A percentile compares a stretch with the other conserved stretches of the same genome.
phyloP scores from a whole-genome alignment of 2,113 vertebrate genomes.

The Apodemus sylvaticus region DNA sequence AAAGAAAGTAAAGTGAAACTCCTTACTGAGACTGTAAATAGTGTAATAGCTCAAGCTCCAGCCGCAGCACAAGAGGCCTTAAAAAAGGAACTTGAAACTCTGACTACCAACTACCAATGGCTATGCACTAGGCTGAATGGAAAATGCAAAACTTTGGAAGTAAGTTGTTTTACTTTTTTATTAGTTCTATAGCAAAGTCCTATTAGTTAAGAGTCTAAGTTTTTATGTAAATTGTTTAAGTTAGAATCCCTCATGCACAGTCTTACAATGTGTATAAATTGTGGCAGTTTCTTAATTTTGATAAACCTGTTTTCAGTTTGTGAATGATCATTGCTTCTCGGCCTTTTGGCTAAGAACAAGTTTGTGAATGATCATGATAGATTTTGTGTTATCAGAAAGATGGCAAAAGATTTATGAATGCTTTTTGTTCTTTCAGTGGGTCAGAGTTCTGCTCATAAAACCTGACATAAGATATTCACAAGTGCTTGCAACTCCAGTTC shows the following conservation, averaged over 20 bases:
- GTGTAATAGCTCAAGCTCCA: constrained; percentile 94
- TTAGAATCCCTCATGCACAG: neutral
- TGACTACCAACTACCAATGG: constrained; percentile 94
- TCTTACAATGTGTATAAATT: neutral
- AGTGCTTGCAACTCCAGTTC: neutral
- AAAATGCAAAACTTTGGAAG: constrained; percentile 98
- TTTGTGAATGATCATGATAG: neutral
- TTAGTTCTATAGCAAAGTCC: neutral
- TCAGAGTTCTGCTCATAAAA: neutral
- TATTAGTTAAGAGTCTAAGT: neutral
- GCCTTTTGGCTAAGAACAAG: too few relatives aligned
- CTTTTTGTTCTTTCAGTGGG: neutral
- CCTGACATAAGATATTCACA: neutral
- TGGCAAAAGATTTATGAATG: neutral
- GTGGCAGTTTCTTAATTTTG: neutral
- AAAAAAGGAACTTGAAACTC: constrained; percentile 92
- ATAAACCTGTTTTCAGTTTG: neutral
- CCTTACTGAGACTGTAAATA: constrained; percentile 94
- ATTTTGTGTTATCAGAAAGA: neutral
- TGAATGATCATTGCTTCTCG: neutral
- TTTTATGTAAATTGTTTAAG: neutral
- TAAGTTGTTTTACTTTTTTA: constrained; percentile 79
- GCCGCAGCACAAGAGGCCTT: constrained; percentile 95
- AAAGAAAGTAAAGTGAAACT: constrained; percentile 98
- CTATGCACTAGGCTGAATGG: constrained; percentile 97